A percentile compares a stretch with the other conserved stretches of the same genome.
These are phyloP conservation scores for Ethmia dodecea DNA, from an alignment of 2,888 invertebrate genomes.

Conservation along the genomic window DNA sequence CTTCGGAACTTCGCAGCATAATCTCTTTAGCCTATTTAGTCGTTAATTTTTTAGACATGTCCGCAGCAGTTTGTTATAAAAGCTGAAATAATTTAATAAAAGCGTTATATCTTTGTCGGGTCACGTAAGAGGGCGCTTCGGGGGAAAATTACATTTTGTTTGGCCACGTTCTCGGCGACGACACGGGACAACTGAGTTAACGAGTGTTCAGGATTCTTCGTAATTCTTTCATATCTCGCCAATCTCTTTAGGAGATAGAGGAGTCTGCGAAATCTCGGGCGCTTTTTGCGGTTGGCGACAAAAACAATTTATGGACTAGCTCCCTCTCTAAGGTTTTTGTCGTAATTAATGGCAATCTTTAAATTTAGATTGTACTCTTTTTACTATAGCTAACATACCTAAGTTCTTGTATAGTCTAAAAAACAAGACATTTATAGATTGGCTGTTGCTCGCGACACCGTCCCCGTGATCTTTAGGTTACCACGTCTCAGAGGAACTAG, in stretches of 20 bases:
- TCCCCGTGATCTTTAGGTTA: too few species aligned
- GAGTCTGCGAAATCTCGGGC: background rate
- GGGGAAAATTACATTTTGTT: conserved; percentile 75
- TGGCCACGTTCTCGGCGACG: conserved; percentile 57
- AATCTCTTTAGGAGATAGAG: conserved; percentile 43
- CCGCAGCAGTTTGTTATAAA: conserved; percentile 59
- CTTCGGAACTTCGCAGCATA: conserved; percentile 25
- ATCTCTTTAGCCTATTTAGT: conserved; percentile 53
- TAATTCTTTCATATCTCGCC: conserved; percentile 63
- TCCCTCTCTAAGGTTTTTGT: too few species aligned
- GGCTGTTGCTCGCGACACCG: too few species aligned
- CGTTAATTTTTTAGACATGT: conserved; percentile 54
- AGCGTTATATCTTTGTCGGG: conserved; percentile 71
- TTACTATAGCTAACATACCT: too few species aligned
- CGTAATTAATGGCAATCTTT: too few species aligned
- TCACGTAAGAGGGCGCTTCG: conserved; percentile 72
- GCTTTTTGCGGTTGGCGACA: too few species aligned
- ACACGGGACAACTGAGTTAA: conserved; percentile 72
- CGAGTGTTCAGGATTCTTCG: conserved; percentile 66
- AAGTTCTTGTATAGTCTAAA: too few species aligned
- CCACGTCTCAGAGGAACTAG: too few species aligned
- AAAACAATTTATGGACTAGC: too few species aligned
- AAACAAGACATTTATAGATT: too few species aligned
- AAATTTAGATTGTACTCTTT: too few species aligned
- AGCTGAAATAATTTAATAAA: conserved; percentile 73